Evolutionary conservation across 2,113 vertebrate genomes (phyloP).

Genomic region (Thryonomys swinderianus): DNA sequence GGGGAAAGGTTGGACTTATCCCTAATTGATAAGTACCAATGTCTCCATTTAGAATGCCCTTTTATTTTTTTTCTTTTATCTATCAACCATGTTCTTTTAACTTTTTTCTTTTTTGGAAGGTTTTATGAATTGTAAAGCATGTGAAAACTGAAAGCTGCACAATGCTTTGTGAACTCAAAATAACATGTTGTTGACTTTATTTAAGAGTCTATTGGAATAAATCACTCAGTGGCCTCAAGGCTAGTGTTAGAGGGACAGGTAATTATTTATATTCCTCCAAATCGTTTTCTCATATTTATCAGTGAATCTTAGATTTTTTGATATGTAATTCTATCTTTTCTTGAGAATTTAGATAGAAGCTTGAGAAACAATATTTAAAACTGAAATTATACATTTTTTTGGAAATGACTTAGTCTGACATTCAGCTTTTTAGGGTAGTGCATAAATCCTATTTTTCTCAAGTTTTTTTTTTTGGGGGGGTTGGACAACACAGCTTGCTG

Average conservation of each 20-base stretch:
- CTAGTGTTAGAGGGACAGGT: slow-evolving; percentile 10
- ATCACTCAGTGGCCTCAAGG: background rate
- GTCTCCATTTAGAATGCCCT: background rate
- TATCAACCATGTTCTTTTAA: background rate
- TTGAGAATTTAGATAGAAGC: background rate
- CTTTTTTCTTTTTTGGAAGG: slow-evolving; percentile 18
- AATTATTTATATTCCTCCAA: slow-evolving; percentile 36
- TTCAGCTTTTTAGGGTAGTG: background rate
- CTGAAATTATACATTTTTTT: background rate
- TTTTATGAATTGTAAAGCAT: slow-evolving; percentile 55
- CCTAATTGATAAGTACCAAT: background rate
- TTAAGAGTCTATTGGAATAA: slow-evolving; percentile 21
- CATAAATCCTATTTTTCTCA: background rate
- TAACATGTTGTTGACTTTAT: background rate
- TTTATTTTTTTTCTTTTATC: slow-evolving; percentile 1
- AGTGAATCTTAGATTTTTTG: background rate
- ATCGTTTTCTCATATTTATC: slow-evolving; percentile 54
- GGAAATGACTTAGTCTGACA: background rate
- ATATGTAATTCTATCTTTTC: too few relatives aligned
- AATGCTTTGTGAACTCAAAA: slow-evolving; percentile 55
- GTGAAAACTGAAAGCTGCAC: slow-evolving; percentile 40
- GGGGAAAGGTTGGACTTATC: background rate
- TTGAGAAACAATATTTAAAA: slow-evolving; percentile 36
- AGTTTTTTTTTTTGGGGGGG: background rate
- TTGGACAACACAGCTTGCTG: background rate